phyloP scores from a whole-genome alignment of 2,113 vertebrate genomes.

The Rhynchopsitta pachyrhyncha region DNA sequence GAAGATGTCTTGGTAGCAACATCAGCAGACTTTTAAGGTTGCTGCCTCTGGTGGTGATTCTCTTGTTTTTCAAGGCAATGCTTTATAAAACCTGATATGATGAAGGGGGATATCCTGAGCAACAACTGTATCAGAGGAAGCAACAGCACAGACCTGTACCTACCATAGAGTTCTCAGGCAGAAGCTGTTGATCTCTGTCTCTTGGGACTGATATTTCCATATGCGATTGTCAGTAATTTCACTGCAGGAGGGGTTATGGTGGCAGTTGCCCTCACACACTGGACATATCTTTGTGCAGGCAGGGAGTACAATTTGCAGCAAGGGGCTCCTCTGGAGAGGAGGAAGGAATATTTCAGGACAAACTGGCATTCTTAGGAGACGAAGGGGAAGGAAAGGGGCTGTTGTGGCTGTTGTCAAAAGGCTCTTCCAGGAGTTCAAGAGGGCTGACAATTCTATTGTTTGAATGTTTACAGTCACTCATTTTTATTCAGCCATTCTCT shows the following conservation, averaged over 20 bases:
- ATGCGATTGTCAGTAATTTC: not conserved
- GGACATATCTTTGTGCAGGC: not conserved
- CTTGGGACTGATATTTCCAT: not conserved
- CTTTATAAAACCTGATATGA: not conserved
- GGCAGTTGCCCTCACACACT: not conserved
- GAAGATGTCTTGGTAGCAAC: accelerated
- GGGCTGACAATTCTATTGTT: not conserved
- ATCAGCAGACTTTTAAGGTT: not conserved
- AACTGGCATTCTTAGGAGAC: not conserved
- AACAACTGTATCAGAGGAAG: not conserved
- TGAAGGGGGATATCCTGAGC: not conserved
- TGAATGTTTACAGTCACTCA: not conserved
- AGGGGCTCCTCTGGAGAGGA: not conserved
- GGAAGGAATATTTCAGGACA: not conserved
- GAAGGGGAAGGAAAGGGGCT: not conserved
- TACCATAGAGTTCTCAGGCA: not conserved
- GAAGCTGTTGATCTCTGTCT: not conserved
- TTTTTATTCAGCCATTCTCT: not conserved
- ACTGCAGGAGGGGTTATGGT: not conserved
- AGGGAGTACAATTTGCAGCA: not conserved
- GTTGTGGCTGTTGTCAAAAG: not conserved
- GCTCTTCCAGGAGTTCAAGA: not conserved
- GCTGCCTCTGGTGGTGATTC: not conserved
- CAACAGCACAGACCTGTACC: not conserved
- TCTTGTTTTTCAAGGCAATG: not conserved